Evolutionary conservation across 2,113 vertebrate genomes (phyloP), one percentile per base, ranked within the genome.

Genomic region (Sapajus apella): DNA sequence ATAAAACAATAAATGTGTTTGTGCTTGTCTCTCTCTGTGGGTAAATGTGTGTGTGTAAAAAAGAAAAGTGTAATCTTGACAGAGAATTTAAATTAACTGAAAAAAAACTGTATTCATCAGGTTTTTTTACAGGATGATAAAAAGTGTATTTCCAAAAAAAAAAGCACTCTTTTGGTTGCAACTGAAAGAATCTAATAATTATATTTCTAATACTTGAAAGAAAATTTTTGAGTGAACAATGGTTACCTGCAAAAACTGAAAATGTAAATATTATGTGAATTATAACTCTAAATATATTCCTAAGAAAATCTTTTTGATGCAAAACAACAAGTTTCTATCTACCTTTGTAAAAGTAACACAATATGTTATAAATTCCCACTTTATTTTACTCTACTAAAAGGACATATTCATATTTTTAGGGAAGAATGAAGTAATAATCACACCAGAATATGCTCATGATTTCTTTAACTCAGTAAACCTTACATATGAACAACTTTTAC

Each of bases 141-240:
- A 45, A 82, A 56, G 17, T 66, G 32, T 23, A n/a, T 86, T 93
- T 95, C 25, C 10, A 75, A 95, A 85, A 80, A 85, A 80, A 14
- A 76, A 88, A 90, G 13, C 23, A 56, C 3, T 56, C 30, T 75
- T 43, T 88, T 37, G 17, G 7, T 47, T 88, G n/a, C 27, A 79
- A 56, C 43, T 61, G 82, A 40, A 64, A 66, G 8, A 83, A 8
- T 30, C 18, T 45, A 87, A 47, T 30, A 30, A 76, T 37, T 79
- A 30, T 85, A 95, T 76, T 82, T 92, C 8, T 96, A 43, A 68
- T 66, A 75, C n/a, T 86, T n/a, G 76, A 92, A 93, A 77, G 5
- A 1, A n/a, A 58, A 79, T 21, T 83, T 87, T 93, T 40, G 8
- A 27, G 11, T 50, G 7, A 76, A 43, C 9, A 79, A 14, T 72